Base-by-base conservation (phyloP, 2,113 vertebrate species). In the Acinonyx jubatus region DNA sequence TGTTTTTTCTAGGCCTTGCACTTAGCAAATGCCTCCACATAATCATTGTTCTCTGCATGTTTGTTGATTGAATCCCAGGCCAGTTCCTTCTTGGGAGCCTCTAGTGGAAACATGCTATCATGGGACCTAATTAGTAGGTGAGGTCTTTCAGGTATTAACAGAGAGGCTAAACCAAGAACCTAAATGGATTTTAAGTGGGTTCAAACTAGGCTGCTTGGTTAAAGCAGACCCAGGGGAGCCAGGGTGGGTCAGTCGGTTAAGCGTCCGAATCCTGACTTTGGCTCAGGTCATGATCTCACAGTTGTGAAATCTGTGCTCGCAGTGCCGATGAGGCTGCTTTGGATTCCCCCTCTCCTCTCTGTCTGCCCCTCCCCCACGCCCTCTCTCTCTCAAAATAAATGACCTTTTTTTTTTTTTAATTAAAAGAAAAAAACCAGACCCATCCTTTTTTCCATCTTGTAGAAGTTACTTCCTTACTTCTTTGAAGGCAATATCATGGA, bases 391-490 rank as follows among this genome's bases (percentile, higher is more conserved):
- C 55, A 57, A 57, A 57, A 57, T 57, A 23, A 61, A 61, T 23
- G 23, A 61, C 8, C 45, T 45, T 45, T 45, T 45, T 61, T 23
- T 38, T 6, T 61, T 25, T 61, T 61, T 61, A 61, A 61, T 61
- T 8, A 23, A 61, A 61, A 23, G 45, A 9, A 19, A 57, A 61
- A 73, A 78, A 88, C 15, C 48, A 80, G n/a, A 23, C 55, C 78
- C 55, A 50, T 19, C 41, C 8, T 6, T 27, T n/a, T 76, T 65
- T 25, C 38, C 38, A 31, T 76, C n/a, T 48, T 52, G 11, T 41
- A 90, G n/a, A 63, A 83, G 81, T 85, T 23, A 86, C 3, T 93
- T 78, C 19, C 61, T 95, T 89, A 57, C 41, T 81, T 95, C 81
- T 68, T 97, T 36, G 18, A 78, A 91, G 45, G 7, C 92, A 57